A percentile compares a stretch with the other conserved stretches of the same genome.
phyloP scores from a whole-genome alignment of 2,888 invertebrate genomes.

The Cecidostiba fungosa region DNA sequence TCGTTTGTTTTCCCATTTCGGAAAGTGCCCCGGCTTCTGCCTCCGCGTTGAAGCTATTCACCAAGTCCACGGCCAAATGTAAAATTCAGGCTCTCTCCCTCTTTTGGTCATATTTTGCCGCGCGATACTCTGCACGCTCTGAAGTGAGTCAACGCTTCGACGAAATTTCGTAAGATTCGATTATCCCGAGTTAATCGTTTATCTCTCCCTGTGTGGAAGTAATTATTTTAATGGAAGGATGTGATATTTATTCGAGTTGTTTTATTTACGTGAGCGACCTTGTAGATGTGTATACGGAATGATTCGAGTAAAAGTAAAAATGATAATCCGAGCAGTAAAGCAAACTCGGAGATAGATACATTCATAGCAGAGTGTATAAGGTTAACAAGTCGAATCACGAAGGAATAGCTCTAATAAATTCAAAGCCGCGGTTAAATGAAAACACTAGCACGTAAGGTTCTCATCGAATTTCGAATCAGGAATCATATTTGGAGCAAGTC shows the following conservation, averaged over 20 bases:
- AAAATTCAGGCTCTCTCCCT: slow-evolving; percentile 49
- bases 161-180: slow-evolving; percentile 45
- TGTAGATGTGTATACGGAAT: background rate
- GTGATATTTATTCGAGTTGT: background rate
- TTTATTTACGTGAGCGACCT: background rate
- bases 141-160: slow-evolving; percentile 47
- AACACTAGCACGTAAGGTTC: background rate
- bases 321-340: background rate
- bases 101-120: slow-evolving; percentile 49
- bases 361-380: background rate
- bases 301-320: background rate
- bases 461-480: background rate
- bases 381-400: background rate
- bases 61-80: slow-evolving; percentile 56
- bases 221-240: background rate
- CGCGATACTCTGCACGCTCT: slow-evolving; percentile 28
- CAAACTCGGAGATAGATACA: background rate
- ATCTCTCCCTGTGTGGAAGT: slow-evolving; percentile 1
- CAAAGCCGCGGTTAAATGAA: background rate
- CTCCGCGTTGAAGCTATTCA: slow-evolving; percentile 33
- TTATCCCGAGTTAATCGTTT: slow-evolving; percentile 34
- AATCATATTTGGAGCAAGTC: background rate
- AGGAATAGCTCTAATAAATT: background rate
- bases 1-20: slow-evolving; percentile 66
- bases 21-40: slow-evolving; percentile 58